These are phyloP conservation scores for Antechinus flavipes DNA, from an alignment of 2,113 vertebrate genomes.

Conservation along the genomic window DNA sequence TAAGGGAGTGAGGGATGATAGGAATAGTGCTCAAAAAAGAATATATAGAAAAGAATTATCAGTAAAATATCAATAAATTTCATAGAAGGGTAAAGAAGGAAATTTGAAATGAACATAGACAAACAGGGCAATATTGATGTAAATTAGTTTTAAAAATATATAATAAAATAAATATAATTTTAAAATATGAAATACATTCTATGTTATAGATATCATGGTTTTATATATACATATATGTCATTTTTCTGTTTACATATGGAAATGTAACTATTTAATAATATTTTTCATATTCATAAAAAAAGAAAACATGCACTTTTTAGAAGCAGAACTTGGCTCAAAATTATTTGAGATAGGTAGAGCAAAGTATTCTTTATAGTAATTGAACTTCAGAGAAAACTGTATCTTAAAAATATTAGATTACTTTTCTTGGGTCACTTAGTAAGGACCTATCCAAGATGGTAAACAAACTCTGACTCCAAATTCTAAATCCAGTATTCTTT, in stretches of 20 bases:
- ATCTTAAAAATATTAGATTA: not conserved
- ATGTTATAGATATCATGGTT: not conserved
- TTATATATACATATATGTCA: not conserved
- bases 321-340: not conserved
- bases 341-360: not conserved
- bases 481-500: not conserved
- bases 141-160: too few relatives aligned
- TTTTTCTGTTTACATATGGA: not conserved
- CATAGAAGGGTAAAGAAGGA: not conserved
- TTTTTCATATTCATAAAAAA: not conserved
- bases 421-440: not conserved
- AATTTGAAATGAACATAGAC: not conserved
- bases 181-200: not conserved
- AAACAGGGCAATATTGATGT: not conserved
- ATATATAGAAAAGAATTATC: not conserved
- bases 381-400: not conserved
- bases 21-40: not conserved
- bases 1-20: not conserved
- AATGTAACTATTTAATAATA: not conserved
- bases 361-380: not conserved
- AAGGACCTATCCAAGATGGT: not conserved
- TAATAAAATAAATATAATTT: too few relatives aligned
- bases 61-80: not conserved
- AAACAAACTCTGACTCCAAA: not conserved
- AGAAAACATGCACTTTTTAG: not conserved